These are phyloP conservation scores for Xenus cinereus DNA, from an alignment of 2,113 vertebrate genomes.

Conservation along the genomic window DNA sequence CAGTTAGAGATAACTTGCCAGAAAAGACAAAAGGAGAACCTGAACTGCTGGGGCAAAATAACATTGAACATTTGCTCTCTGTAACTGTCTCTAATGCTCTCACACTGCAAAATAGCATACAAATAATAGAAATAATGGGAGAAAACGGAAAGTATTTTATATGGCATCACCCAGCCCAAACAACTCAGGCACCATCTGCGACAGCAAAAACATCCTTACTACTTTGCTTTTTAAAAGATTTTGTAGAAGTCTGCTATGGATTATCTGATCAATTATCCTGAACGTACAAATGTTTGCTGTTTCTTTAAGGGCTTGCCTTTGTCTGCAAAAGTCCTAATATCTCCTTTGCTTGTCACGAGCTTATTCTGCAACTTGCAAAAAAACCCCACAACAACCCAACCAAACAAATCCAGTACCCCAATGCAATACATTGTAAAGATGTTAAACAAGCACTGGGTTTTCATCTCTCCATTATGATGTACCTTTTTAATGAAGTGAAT, in stretches of 20 bases:
- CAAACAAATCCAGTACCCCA: neutral
- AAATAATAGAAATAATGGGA: neutral
- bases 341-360: neutral
- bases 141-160: neutral
- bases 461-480: neutral
- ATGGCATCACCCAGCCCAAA: neutral
- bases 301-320: neutral
- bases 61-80: neutral
- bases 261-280: neutral
- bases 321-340: neutral
- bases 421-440: neutral
- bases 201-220: neutral
- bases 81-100: neutral
- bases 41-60: neutral
- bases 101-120: neutral
- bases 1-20: neutral
- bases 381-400: neutral
- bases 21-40: neutral
- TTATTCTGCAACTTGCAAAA: neutral
- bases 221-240: neutral
- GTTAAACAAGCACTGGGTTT: neutral
- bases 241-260: neutral
- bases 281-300: neutral
- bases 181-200: neutral
- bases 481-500: neutral